phyloP scores from a whole-genome alignment of 2,797 vertebrate species.

The Coreius guichenoti region DNA sequence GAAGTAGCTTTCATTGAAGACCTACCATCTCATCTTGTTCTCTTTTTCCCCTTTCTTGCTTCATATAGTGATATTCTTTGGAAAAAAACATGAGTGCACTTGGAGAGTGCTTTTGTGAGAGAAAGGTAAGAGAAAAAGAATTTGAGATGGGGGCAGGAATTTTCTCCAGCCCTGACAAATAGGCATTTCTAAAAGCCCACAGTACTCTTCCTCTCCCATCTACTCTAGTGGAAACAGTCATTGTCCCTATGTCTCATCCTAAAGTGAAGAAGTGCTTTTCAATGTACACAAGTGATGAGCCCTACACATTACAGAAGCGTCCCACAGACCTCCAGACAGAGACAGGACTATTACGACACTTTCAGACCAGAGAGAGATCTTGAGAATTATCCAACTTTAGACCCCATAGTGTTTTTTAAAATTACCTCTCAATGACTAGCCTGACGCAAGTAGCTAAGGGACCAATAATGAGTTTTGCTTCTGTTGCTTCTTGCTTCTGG shows the following conservation, averaged over 20 bases:
- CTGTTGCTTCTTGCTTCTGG: too few relatives aligned
- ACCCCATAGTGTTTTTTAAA: slow-evolving; percentile 66
- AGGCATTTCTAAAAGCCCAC: slow-evolving; percentile 36
- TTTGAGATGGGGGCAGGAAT: slow-evolving; percentile 32
- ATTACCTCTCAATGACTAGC: slow-evolving; percentile 66
- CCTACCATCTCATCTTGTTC: slow-evolving; percentile 17
- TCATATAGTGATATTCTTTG: slow-evolving; percentile 52
- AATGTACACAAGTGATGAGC: slow-evolving; percentile 35
- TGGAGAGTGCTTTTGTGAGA: slow-evolving; percentile 19
- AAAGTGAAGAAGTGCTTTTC: slow-evolving; percentile 41
- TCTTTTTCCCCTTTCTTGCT: slow-evolving; percentile 6
- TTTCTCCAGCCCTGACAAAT: slow-evolving; percentile 54
- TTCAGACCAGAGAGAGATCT: slow-evolving; percentile 64
- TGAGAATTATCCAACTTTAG: slow-evolving; percentile 67
- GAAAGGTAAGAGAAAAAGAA: slow-evolving; percentile 14
- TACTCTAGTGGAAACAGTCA: slow-evolving; percentile 50
- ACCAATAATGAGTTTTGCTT: slow-evolving; percentile 23
- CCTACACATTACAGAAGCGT: slow-evolving; percentile 23
- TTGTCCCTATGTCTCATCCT: slow-evolving; percentile 41
- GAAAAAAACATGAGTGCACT: slow-evolving; percentile 35
- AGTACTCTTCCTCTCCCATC: slow-evolving; percentile 36
- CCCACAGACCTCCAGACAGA: slow-evolving; percentile 43
- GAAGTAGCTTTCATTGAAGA: slow-evolving; percentile 32
- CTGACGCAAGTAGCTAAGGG: slow-evolving; percentile 12
- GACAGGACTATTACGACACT: slow-evolving; percentile 73